Conservation (phyloP, 2,797 vertebrate genomes). For the Hyperoplus immaculatus region DNA sequence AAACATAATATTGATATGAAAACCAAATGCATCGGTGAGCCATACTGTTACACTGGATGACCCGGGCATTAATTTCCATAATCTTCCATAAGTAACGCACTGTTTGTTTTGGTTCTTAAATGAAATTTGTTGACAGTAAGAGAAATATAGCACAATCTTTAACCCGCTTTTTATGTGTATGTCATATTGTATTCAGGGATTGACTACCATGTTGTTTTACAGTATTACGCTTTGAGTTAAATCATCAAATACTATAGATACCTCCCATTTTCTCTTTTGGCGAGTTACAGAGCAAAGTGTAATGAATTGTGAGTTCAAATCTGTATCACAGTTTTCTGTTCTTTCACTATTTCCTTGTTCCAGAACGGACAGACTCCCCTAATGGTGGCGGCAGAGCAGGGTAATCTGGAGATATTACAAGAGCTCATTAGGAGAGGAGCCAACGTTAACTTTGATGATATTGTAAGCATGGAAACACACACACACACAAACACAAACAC, state of each 20-base stretch:
- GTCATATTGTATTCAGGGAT: neutral
- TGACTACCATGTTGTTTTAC: neutral
- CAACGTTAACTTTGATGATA: conserved; percentile 95
- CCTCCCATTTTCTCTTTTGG: conserved; percentile 11
- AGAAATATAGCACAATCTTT: neutral
- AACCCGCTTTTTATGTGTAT: neutral
- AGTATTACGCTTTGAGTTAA: conserved; percentile 8
- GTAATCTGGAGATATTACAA: conserved; percentile 94
- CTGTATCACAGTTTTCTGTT: conserved; percentile 12
- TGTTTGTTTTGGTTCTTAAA: neutral
- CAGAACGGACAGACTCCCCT: conserved; percentile 87
- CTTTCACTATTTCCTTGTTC: conserved; percentile 23
- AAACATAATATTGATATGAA: neutral
- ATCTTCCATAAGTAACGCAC: neutral
- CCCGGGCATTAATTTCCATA: neutral
- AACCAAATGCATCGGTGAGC: neutral
- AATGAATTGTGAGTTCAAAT: conserved; percentile 19
- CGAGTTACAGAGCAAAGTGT: conserved; percentile 3
- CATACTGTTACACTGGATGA: neutral
- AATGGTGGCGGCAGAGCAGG: conserved; percentile 97
- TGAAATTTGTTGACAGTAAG: neutral
- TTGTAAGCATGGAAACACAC: conserved; percentile 83
- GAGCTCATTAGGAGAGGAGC: conserved; percentile 95
- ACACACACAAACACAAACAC: conserved; percentile 11
- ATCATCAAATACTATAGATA: conserved; percentile 14